Evolutionary conservation across 2,888 invertebrate species (phyloP).

Genomic region (Andrena praecox): DNA sequence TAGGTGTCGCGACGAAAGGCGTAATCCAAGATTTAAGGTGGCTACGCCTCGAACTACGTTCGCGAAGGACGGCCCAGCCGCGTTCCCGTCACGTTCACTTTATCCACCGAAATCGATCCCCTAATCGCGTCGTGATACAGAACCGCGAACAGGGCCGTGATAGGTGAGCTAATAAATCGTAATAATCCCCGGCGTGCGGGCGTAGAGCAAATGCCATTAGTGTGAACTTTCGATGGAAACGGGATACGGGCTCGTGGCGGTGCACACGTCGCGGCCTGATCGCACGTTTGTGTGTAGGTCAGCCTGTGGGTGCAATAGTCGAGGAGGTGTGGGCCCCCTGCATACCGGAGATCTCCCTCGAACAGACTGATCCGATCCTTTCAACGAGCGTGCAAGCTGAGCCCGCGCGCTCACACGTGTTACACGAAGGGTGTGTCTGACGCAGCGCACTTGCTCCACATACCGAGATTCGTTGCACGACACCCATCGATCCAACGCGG

Average conservation of each 20-base stretch:
- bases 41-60: background rate
- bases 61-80: background rate
- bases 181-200: conserved; percentile 69
- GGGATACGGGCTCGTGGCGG: conserved; percentile 67
- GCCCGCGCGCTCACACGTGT: conserved; percentile 43
- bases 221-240: conserved; percentile 81
- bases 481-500: background rate
- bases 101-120: conserved; percentile 34
- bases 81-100: conserved; percentile 10
- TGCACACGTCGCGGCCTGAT: conserved; percentile 29
- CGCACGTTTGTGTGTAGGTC: conserved; percentile 76
- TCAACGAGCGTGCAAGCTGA: conserved; percentile 46
- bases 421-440: conserved; percentile 46
- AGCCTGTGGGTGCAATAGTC: conserved; percentile 72
- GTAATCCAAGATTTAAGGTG: conserved; percentile 15
- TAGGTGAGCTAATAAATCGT: conserved; percentile 79
- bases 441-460: conserved; percentile 53
- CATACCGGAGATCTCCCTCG: conserved; percentile 73
- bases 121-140: conserved; percentile 53
- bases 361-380: conserved; percentile 66
- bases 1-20: background rate
- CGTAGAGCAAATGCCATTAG: conserved; percentile 79
- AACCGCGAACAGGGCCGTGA: conserved; percentile 74
- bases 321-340: conserved; percentile 72
- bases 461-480: conserved; percentile 19